Conservation (phyloP, 2,797 vertebrate species). For the Mus spretus region DNA sequence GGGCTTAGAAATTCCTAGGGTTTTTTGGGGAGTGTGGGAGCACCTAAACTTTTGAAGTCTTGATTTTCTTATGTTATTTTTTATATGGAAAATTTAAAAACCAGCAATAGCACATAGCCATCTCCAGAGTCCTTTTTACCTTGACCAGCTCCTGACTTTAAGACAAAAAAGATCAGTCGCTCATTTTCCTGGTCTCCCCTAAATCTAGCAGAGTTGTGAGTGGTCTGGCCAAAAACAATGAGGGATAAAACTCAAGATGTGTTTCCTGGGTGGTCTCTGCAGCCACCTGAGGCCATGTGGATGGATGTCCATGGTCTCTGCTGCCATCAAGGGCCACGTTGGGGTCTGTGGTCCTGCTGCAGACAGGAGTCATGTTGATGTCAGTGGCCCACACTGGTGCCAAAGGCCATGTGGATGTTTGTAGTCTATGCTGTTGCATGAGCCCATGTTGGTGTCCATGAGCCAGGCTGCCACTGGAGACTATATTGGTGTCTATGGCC, state of each 20-base stretch:
- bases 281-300: not conserved
- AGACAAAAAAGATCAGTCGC: not conserved
- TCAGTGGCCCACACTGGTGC: not conserved
- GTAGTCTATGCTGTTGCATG: not conserved
- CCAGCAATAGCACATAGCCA: no score
- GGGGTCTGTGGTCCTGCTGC: not conserved
- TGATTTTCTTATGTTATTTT: not conserved
- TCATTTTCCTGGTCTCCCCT: not conserved
- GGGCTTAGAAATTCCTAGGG: not conserved
- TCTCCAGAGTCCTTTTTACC: not conserved
- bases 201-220: not conserved
- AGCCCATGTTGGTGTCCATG: not conserved
- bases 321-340: not conserved
- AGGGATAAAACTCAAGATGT: not conserved
- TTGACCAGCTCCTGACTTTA: not conserved
- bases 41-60: not conserved
- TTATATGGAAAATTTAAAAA: not conserved
- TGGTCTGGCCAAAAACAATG: not conserved
- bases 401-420: not conserved
- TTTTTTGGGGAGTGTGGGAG: not conserved
- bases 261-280: not conserved
- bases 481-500: not conserved
- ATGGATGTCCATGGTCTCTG: not conserved
- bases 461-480: not conserved
- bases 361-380: not conserved